Percentiles rank a stretch among this genome's conserved stretches.
Evolutionary conservation across 2,797 vertebrate species (phyloP).

Genomic region (Pelobates cultripes): DNA sequence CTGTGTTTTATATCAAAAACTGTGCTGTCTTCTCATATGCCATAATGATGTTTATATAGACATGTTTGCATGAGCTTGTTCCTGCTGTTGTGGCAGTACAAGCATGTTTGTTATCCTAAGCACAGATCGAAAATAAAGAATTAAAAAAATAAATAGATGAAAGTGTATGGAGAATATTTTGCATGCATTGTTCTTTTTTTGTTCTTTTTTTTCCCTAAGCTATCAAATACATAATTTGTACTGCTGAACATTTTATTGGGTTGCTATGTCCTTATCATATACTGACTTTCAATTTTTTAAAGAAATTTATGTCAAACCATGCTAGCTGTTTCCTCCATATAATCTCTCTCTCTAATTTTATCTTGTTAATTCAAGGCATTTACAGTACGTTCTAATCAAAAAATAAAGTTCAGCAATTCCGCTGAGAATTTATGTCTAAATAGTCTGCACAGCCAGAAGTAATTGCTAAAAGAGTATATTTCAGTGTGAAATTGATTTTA

Average conservation of each 20-base stretch:
- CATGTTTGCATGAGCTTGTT: too few species aligned
- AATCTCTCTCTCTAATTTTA: neutral
- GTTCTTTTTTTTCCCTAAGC: too few species aligned
- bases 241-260: neutral
- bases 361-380: neutral
- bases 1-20: too few species aligned
- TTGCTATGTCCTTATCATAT: neutral
- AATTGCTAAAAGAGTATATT: neutral
- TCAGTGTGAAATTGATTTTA: constrained; percentile 2
- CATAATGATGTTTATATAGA: too few species aligned
- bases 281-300: neutral
- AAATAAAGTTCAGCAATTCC: neutral
- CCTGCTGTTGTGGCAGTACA: too few species aligned
- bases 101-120: too few species aligned
- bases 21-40: too few species aligned
- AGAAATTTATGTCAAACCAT: neutral
- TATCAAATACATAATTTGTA: neutral
- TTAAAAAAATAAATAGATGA: too few species aligned
- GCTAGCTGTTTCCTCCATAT: too few species aligned
- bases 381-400: neutral
- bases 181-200: neutral
- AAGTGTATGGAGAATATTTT: neutral
- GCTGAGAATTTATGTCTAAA: neutral
- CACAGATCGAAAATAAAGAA: too few species aligned
- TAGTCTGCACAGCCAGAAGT: neutral